Percentiles rank a stretch among this genome's conserved stretches.
Evolutionary conservation across 2,797 vertebrate species (phyloP).

Genomic region (Acomys russatus): DNA sequence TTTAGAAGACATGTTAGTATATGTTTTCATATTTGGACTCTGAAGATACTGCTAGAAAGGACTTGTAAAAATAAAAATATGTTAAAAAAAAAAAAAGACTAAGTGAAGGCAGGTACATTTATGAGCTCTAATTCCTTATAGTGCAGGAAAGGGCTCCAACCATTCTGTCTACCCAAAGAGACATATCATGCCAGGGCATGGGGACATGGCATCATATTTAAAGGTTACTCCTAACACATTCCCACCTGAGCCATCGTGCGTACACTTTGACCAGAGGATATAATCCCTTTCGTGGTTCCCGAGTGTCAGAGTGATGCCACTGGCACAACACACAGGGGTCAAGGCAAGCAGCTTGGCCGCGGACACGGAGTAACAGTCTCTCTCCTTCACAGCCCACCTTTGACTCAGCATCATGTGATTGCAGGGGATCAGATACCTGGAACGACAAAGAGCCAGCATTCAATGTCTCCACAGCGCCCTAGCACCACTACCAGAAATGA

Average conservation of each 20-base stretch:
- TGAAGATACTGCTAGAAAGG: neutral
- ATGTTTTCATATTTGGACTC: neutral
- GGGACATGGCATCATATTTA: neutral
- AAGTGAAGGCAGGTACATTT: neutral
- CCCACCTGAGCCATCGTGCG: conserved; percentile 85
- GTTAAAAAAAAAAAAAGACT: neutral
- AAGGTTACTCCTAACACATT: neutral
- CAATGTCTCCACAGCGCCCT: neutral
- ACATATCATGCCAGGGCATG: neutral
- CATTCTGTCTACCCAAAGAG: neutral
- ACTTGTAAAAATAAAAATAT: conserved; percentile 60
- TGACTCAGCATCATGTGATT: conserved; percentile 99
- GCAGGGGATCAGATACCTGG: conserved; percentile 98
- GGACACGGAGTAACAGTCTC: conserved; percentile 97
- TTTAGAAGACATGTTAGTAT: neutral
- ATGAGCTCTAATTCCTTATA: neutral
- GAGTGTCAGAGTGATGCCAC: conserved; percentile 92
- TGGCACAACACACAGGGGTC: conserved; percentile 96
- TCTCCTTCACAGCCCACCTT: conserved; percentile 94
- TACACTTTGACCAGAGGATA: conserved; percentile 94
- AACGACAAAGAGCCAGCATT: conserved; percentile 66
- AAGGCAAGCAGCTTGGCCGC: conserved; percentile 96
- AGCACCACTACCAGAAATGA: neutral
- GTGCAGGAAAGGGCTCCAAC: neutral
- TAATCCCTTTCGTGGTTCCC: conserved; percentile 93